These are phyloP conservation scores for Saturnia pavonia DNA, from an alignment of 2,888 invertebrate species.

Conservation along the genomic window DNA sequence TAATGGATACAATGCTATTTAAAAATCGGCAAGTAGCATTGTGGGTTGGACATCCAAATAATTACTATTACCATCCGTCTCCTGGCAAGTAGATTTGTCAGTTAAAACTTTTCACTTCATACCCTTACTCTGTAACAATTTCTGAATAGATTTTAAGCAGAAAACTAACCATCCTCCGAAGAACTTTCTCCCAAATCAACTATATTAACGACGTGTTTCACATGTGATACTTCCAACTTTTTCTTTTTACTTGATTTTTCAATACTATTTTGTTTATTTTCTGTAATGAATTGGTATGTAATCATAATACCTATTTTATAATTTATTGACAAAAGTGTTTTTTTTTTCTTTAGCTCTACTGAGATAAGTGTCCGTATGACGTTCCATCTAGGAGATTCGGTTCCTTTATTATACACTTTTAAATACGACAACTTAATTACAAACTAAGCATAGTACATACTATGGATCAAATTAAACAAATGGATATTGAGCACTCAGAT, in stretches of 20 bases:
- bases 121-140: not conserved
- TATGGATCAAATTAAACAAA: too few relatives aligned
- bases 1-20: too few relatives aligned
- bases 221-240: constrained; percentile 33
- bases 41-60: too few relatives aligned
- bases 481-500: too few relatives aligned
- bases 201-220: constrained; percentile 34
- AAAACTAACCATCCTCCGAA: constrained; percentile 55
- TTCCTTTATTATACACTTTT: not conserved
- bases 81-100: too few relatives aligned
- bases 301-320: not conserved
- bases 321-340: too few relatives aligned
- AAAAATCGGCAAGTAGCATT: too few relatives aligned
- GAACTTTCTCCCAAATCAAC: constrained; percentile 60
- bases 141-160: not conserved
- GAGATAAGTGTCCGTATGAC: not conserved
- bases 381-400: not conserved
- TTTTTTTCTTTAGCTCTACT: not conserved
- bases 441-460: not conserved
- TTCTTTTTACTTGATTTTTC: constrained; percentile 32
- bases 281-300: not conserved
- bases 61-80: too few relatives aligned
- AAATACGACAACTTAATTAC: not conserved
- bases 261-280: not conserved
- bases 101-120: not conserved